phyloP scores from a whole-genome alignment of 2,113 vertebrate genomes.

The Ursus arctos region DNA sequence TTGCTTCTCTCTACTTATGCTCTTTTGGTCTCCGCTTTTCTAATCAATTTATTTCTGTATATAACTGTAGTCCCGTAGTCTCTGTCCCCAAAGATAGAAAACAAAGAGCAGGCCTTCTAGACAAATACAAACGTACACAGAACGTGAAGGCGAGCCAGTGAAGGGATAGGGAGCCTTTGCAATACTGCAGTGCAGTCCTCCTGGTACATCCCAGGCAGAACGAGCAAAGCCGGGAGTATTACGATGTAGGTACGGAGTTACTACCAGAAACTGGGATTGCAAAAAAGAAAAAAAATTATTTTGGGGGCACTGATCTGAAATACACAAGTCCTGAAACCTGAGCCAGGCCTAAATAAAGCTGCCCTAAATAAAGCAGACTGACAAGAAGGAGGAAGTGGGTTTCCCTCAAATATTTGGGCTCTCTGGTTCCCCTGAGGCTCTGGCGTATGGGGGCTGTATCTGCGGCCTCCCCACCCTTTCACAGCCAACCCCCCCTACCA shows the following conservation, averaged over 20 bases:
- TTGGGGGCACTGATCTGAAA: neutral
- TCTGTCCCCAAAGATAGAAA: neutral
- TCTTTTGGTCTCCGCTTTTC: neutral
- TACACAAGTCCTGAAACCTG: neutral
- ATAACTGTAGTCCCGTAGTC: neutral
- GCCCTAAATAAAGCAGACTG: neutral
- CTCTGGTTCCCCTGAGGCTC: neutral
- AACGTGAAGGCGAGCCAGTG: rapidly evolving
- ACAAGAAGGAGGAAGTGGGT: neutral
- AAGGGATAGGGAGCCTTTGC: neutral
- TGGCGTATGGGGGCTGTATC: neutral
- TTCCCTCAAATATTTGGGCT: neutral
- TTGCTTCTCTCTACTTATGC: neutral
- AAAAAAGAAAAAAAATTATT: neutral
- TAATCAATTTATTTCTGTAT: neutral
- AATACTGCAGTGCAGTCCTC: rapidly evolving
- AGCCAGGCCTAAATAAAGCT: neutral
- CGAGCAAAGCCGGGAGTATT: rapidly evolving
- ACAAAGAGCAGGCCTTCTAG: neutral
- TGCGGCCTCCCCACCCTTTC: neutral
- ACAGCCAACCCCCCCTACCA: no score
- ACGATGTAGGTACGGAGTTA: neutral
- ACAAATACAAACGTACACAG: neutral
- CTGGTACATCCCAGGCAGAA: neutral
- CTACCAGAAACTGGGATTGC: neutral